Evolutionary conservation across 2,888 invertebrate genomes (phyloP).

Genomic region (Trachelus iudaicus): DNA sequence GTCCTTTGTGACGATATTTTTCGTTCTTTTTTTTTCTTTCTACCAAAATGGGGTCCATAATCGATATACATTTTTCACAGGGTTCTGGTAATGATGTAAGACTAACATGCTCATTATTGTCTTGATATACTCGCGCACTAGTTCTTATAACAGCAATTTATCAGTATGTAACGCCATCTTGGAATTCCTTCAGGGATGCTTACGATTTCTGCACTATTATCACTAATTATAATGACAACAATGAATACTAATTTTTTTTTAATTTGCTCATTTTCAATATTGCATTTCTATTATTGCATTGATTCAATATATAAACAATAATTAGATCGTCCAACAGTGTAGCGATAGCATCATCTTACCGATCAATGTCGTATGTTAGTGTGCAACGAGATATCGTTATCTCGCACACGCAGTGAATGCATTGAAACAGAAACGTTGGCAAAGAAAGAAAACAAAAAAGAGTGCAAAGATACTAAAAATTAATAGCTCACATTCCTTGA

Average conservation of each 20-base stretch:
- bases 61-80: background rate
- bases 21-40: background rate
- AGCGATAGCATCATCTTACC: too few relatives aligned
- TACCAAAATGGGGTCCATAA: background rate
- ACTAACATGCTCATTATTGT: conserved; percentile 1
- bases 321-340: background rate
- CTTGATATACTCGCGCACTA: background rate
- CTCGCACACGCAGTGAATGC: too few relatives aligned
- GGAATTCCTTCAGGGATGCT: background rate
- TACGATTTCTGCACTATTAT: background rate
- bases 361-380: too few relatives aligned
- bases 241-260: background rate
- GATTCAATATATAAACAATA: background rate
- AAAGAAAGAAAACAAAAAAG: too few relatives aligned
- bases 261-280: background rate
- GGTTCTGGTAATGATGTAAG: background rate
- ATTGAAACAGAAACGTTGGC: too few relatives aligned
- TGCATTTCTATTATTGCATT: background rate
- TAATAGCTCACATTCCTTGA: too few relatives aligned
- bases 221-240: background rate
- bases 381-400: too few relatives aligned
- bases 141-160: background rate
- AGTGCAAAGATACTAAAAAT: too few relatives aligned
- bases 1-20: background rate
- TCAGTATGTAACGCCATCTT: background rate